Percentiles rank a stretch among this genome's conserved stretches.
These are phyloP conservation scores for Tachycineta bicolor DNA, from an alignment of 2,113 vertebrate genomes.

Conservation along the genomic window DNA sequence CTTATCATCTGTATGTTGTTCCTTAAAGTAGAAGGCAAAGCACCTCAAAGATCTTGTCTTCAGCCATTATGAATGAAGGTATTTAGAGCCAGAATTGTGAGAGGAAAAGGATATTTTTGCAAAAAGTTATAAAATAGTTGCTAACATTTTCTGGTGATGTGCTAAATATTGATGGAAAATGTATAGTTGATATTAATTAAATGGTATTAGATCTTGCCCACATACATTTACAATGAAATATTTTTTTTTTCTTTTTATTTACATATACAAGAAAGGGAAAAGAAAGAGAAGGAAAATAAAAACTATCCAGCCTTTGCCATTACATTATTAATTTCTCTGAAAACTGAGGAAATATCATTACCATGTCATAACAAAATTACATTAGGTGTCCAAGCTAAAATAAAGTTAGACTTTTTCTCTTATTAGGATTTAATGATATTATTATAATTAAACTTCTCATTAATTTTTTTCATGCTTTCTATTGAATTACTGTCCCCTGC, in stretches of 20 bases:
- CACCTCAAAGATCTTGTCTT: neutral
- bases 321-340: conserved; percentile 23
- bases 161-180: neutral
- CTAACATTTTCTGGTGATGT: neutral
- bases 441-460: conserved; percentile 82
- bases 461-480: conserved; percentile 76
- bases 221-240: neutral
- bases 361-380: conserved; percentile 33
- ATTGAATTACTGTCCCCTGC: conserved; percentile 71
- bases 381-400: conserved; percentile 62
- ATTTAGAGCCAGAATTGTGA: neutral
- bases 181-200: neutral
- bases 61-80: neutral
- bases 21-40: neutral
- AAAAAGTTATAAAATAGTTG: neutral
- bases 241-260: neutral
- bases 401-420: conserved; percentile 67
- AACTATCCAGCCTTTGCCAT: neutral
- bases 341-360: conserved; percentile 63
- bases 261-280: neutral
- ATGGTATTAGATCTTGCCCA: neutral
- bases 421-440: conserved; percentile 78
- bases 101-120: neutral
- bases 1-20: neutral
- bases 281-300: neutral